Evolutionary conservation across 1,140 invertebrate genomes (phyloP), one percentile per base, ranked within the genome.

Genomic region (Cotesia vestalis): DNA sequence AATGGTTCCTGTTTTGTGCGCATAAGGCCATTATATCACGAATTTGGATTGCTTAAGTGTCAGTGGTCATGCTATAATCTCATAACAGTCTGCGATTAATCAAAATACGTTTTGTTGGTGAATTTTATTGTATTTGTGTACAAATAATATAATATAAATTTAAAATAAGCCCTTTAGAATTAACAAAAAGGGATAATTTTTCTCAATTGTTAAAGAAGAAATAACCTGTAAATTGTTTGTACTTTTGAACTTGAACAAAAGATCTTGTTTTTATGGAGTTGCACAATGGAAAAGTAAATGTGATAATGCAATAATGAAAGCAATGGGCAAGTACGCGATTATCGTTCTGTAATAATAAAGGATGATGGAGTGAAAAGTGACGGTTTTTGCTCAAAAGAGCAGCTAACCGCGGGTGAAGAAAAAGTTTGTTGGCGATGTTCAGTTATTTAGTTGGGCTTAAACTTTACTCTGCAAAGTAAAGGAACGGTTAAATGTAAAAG

Each of bases 301-400:
- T 79, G 80, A 84, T 70, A 70, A 61, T 46, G 3, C 40, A 83
- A 78, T 81, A 81, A 84, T 81, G 78, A 79, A 78, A 75, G 74
- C 83, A 85, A 83, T 84, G 40, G 79, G 78, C 78, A 76, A 80
- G 77, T 79, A 79, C 73, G 74, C 80, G 82, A 85, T 85, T 84
- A 84, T 85, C 80, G 78, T 82, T 78, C 80, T 46, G 11, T 46
- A 46, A 46, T 85, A 85, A 85, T 85, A 84, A 85, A 80, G 78
- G 77, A 78, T 46, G 40, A 46, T 46, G 40, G 40, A 46, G 40
- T 46, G 76, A 34, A 60, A 36, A 78, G 75, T 84, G 80, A 83
- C 80, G 80, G 77, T 46, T 46, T 46, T 46, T 46, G 5, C 40
- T 9, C 4, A 46, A 11, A 46, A 6, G 40, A 11, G 6, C 5